Evolutionary conservation across 2,113 vertebrate genomes (phyloP).

Genomic region (Macroglossus sobrinus): DNA sequence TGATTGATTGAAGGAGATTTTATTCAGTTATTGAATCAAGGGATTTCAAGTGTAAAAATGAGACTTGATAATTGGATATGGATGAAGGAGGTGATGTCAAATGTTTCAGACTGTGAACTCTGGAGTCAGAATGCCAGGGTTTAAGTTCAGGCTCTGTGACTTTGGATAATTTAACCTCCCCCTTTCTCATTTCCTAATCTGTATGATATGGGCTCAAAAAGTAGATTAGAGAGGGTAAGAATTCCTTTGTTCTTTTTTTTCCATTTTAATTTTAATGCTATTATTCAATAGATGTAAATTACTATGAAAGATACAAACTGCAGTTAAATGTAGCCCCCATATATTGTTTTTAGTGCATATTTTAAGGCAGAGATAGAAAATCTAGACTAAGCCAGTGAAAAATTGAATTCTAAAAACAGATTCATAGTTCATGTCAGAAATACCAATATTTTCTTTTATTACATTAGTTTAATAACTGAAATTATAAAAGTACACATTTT

Average conservation of each 20-base stretch:
- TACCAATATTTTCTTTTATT: slow-evolving; percentile 38
- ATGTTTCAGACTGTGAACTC: background rate
- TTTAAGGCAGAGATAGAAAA: slow-evolving; percentile 38
- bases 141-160: background rate
- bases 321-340: background rate
- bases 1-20: background rate
- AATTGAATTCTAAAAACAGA: slow-evolving; percentile 14
- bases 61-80: background rate
- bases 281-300: slow-evolving; percentile 29
- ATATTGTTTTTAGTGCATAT: slow-evolving; percentile 17
- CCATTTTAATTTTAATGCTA: background rate
- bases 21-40: background rate
- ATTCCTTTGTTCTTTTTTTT: background rate
- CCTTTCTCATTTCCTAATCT: background rate
- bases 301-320: slow-evolving; percentile 34
- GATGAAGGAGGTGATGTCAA: background rate
- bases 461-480: slow-evolving; percentile 56
- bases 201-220: background rate
- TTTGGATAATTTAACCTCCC: background rate
- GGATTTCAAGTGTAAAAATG: background rate
- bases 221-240: background rate
- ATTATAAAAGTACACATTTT: slow-evolving; percentile 50
- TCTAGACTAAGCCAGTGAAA: slow-evolving; percentile 24
- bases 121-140: background rate
- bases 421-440: background rate